phyloP scores from a whole-genome alignment of 2,888 invertebrate genomes.

The Saturnia japonica region DNA sequence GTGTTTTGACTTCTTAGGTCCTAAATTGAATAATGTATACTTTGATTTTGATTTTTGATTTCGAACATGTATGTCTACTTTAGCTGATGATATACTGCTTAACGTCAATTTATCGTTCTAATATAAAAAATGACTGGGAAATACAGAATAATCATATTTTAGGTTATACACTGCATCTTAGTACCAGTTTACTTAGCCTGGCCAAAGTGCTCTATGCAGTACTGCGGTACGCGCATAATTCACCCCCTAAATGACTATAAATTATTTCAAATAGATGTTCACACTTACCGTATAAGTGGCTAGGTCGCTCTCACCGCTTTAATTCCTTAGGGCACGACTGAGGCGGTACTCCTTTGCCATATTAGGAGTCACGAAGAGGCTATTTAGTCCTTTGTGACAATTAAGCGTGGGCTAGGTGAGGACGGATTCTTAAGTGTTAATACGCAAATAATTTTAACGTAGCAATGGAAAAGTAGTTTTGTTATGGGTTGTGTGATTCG shows the following conservation, averaged over 20 bases:
- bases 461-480: not conserved
- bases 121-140: too few species aligned
- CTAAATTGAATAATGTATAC: too few species aligned
- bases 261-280: constrained; percentile 19
- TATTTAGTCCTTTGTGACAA: constrained; percentile 54
- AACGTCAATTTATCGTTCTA: too few species aligned
- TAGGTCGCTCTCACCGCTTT: constrained; percentile 6
- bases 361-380: constrained; percentile 40
- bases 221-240: not conserved
- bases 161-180: too few species aligned
- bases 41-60: too few species aligned
- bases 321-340: constrained; percentile 44
- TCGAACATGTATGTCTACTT: too few species aligned
- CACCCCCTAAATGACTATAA: not conserved
- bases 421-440: constrained; percentile 45
- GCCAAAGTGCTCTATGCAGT: not conserved
- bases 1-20: too few species aligned
- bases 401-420: constrained; percentile 45
- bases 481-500: not conserved
- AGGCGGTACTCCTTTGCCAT: constrained; percentile 37
- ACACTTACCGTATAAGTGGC: constrained; percentile 1
- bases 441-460: not conserved
- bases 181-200: not conserved
- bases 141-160: too few species aligned
- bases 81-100: too few species aligned